Evolutionary conservation across 2,888 invertebrate genomes (phyloP), one percentile per base, ranked within the genome.

Genomic region (Hirtodrosophila trivittata): DNA sequence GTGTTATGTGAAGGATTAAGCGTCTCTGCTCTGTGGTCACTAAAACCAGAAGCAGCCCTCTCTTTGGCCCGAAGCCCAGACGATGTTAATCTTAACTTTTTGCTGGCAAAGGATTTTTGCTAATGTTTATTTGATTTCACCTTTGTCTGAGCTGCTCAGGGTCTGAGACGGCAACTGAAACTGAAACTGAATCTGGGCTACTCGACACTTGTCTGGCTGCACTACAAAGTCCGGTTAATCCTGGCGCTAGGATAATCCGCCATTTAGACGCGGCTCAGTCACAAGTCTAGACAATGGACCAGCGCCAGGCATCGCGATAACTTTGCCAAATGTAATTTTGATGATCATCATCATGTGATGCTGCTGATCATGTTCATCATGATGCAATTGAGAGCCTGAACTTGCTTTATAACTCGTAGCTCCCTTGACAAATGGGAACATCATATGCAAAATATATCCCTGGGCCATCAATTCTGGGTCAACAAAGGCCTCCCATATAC

Each of bases 191-290:
- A 28, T 8, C 28, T 46, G 28, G 41, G 32, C 35, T 49, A 50
- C 39, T 32, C 14, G 26, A n/a, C 39, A 6, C 12, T 16, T 14
- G 43, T 14, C 30, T 32, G 13, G 14, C 9, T 38, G n/a, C 26
- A 28, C 7, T 43, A 21, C n/a, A 7, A 5, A n/a, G 37, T 38
- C 25, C 37, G 50, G 51, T 26, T 82, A 83, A 83, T 78, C 82
- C 82, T 81, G 82, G 82, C 82, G 83, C 82, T 82, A 75, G 85
- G 86, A 86, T 86, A 78, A 86, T 86, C 86, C 72, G 37, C 72
- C 68, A 81, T 86, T 86, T 82, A 78, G 83, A 70, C 82, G 41
- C 37, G 47, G 73, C 74, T 84, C 84, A 84, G 83, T 86, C 75
- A 86, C 82, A 84, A 83, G 85, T 86, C 85, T 86, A 80, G 80